phyloP scores from a whole-genome alignment of 2,113 vertebrate species.

The Pitta sordida region DNA sequence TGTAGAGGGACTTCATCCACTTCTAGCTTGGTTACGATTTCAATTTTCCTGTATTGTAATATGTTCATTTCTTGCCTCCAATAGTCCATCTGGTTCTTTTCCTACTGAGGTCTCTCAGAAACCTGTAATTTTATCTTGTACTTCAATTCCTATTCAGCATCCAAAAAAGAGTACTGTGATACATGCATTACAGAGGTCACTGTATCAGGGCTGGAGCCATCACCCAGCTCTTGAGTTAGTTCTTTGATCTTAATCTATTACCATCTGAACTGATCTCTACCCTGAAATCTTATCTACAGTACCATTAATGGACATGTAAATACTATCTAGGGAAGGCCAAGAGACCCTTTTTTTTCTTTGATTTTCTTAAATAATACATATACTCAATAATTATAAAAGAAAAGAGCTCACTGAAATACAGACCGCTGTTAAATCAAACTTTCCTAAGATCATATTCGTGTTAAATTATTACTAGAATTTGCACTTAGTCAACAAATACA shows the following conservation, averaged over 20 bases:
- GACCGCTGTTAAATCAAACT: neutral
- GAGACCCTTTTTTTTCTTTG: neutral
- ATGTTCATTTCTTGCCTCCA: neutral
- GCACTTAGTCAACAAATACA: neutral
- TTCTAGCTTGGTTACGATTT: neutral
- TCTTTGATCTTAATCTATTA: neutral
- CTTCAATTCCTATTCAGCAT: neutral
- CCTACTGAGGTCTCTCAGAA: neutral
- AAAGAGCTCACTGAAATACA: neutral
- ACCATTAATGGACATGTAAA: neutral
- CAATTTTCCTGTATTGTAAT: neutral
- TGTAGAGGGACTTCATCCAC: neutral
- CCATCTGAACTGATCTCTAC: neutral
- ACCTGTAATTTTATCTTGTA: neutral
- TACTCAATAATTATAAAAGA: neutral
- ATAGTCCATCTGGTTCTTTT: neutral
- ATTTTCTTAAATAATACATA: neutral
- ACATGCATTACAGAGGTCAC: no score
- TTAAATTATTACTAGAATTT: neutral
- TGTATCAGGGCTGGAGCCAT: neutral
- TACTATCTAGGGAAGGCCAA: neutral
- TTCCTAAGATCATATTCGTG: neutral
- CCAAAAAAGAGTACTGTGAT: neutral
- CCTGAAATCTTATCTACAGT: neutral
- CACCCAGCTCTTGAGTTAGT: neutral